phyloP scores from a whole-genome alignment of 2,797 vertebrate genomes.

The Cuniculus paca region DNA sequence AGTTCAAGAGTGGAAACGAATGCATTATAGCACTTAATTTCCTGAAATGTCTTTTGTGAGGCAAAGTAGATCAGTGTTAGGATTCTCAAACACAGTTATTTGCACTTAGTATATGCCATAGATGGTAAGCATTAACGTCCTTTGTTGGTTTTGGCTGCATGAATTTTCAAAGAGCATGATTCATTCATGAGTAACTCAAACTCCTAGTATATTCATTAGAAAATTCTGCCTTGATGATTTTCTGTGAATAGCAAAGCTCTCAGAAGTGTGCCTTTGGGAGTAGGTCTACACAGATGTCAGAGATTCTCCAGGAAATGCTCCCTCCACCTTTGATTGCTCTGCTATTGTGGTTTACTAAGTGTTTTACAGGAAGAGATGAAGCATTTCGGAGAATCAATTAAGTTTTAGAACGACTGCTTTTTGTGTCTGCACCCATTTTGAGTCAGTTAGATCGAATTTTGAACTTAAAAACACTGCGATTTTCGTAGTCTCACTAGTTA shows the following conservation, averaged over 20 bases:
- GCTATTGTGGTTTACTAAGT: constrained; percentile 39
- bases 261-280: not conserved
- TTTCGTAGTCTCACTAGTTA: constrained; percentile 73
- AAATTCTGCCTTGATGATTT: constrained; percentile 52
- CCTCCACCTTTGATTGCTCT: not conserved
- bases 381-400: constrained; percentile 63
- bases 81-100: not conserved
- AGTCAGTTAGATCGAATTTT: constrained; percentile 66
- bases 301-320: not conserved
- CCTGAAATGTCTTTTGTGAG: not conserved
- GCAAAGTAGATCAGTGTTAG: not conserved
- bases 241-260: constrained; percentile 36
- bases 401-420: constrained; percentile 68
- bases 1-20: not conserved
- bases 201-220: constrained; percentile 37
- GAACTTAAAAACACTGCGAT: constrained; percentile 70
- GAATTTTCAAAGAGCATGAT: constrained; percentile 56
- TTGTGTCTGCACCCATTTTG: constrained; percentile 59
- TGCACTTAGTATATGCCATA: not conserved
- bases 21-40: not conserved
- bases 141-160: not conserved
- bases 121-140: not conserved
- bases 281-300: not conserved
- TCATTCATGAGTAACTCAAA: constrained; percentile 52
- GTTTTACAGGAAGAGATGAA: constrained; percentile 65